Evolutionary conservation across 2,113 vertebrate species (phyloP), one percentile per base, ranked within the genome.

Genomic region (Pollachius pollachius): DNA sequence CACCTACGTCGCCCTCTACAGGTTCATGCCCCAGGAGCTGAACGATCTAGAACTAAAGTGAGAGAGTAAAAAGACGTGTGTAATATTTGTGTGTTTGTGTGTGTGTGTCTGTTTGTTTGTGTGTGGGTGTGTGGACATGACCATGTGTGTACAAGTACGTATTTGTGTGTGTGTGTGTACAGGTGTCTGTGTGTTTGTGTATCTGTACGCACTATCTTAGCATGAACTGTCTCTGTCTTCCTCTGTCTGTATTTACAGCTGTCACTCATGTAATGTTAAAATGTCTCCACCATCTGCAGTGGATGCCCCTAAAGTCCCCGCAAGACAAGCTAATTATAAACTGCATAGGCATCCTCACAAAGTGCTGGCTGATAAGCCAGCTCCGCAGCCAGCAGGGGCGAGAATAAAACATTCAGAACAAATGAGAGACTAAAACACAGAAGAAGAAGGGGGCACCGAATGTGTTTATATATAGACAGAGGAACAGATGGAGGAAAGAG

Each of bases 1-100:
- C 85, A 95, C 94, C 56, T 97, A 97, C 0, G 95, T 97, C 1
- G 94, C 94, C 0, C 94, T 97, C 75, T 97, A 94, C 91, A 95
- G 92, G 88, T 97, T 97, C 65, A 83, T 96, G 82, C 95, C 95
- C 65, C 95, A 97, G 81, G 95, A 97, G 78, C 92, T 88, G 62
- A 95, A 96, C 0, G 96, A 97, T 81, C 90, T 97, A 81, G 93
- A 94, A 77, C 86, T 97, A 52, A 94, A 94, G 96, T 97, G 82
- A 96, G 95, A 93, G 68, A 69, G 62, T 64, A 8, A 19, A 52
- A 67, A 15, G 52, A 60, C 58, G n/a, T 19, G n/a, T 58, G 54
- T 71, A 68, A 16, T 17, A 52, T 62, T 59, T 66, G 54, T 65
- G 25, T 48, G 23, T 13, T 15, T n/a, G 18, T 64, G 67, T 68